Evolutionary conservation across 2,113 vertebrate species (phyloP).

Genomic region (Corvus hawaiiensis): DNA sequence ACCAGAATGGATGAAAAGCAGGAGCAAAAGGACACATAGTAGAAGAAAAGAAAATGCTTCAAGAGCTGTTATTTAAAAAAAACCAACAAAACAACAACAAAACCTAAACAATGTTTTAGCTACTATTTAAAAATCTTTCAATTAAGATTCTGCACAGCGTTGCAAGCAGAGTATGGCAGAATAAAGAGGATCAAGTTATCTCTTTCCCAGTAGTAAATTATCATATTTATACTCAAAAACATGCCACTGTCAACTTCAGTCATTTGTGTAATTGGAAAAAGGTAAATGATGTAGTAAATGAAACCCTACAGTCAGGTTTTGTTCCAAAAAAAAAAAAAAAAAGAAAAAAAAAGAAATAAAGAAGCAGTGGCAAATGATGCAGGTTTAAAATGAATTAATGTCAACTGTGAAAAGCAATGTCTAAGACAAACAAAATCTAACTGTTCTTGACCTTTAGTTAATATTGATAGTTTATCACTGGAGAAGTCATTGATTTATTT

Average conservation of each 20-base stretch:
- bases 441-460: conserved; percentile 58
- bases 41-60: conserved; percentile 82
- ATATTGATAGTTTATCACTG: conserved; percentile 60
- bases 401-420: conserved; percentile 25
- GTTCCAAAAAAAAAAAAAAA: background rate
- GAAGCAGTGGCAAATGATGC: background rate
- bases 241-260: conserved; percentile 41
- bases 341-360: background rate
- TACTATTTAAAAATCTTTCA: conserved; percentile 57
- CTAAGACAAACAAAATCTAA: conserved; percentile 46
- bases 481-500: conserved; percentile 57
- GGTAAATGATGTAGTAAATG: conserved; percentile 41
- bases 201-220: conserved; percentile 58
- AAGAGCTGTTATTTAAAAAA: conserved; percentile 47
- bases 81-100: background rate
- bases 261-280: conserved; percentile 50
- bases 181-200: conserved; percentile 37
- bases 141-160: conserved; percentile 56
- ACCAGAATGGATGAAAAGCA: conserved; percentile 91
- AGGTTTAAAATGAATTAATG: conserved; percentile 52
- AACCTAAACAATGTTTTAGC: conserved; percentile 42
- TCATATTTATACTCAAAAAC: conserved; percentile 47
- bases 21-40: conserved; percentile 87
- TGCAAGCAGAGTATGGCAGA: conserved; percentile 19
- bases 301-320: background rate